Conservation (phyloP, 1,140 invertebrate genomes). For the Acromyrmex heyeri region DNA sequence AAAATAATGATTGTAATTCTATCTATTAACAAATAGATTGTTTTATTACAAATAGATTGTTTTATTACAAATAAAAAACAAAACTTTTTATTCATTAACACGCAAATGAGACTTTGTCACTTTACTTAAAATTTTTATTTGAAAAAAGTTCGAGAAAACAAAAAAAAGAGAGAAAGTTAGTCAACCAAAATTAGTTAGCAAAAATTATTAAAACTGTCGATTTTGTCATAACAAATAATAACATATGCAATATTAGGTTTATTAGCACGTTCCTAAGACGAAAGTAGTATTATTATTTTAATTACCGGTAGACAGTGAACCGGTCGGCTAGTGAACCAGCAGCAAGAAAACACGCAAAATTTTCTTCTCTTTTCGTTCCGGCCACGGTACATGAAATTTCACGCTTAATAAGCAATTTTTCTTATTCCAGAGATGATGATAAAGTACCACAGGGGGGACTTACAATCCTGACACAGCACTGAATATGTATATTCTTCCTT, state of each 20-base stretch:
- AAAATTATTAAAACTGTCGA: not conserved
- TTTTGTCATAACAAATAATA: not conserved
- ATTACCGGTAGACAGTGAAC: conserved; percentile 1
- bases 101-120: not conserved
- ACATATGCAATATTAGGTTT: not conserved
- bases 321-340: not conserved
- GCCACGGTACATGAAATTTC: conserved; percentile 20
- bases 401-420: conserved; percentile 42
- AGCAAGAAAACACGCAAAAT: not conserved
- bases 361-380: not conserved
- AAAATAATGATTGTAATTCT: not conserved
- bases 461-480: conserved; percentile 16
- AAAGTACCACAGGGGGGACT: conserved; percentile 1
- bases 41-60: conserved; percentile 1
- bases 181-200: not conserved
- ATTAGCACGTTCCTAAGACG: not conserved
- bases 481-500: conserved; percentile 26
- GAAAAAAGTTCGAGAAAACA: not conserved
- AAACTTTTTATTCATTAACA: conserved; percentile 2
- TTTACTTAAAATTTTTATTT: conserved; percentile 10
- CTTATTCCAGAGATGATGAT: conserved; percentile 13
- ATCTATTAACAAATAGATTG: not conserved
- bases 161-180: not conserved
- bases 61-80: conserved; percentile 7
- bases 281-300: conserved; percentile 24